Conservation (phyloP, 23 tunicate genomes). For the Pegea sp. region DNA sequence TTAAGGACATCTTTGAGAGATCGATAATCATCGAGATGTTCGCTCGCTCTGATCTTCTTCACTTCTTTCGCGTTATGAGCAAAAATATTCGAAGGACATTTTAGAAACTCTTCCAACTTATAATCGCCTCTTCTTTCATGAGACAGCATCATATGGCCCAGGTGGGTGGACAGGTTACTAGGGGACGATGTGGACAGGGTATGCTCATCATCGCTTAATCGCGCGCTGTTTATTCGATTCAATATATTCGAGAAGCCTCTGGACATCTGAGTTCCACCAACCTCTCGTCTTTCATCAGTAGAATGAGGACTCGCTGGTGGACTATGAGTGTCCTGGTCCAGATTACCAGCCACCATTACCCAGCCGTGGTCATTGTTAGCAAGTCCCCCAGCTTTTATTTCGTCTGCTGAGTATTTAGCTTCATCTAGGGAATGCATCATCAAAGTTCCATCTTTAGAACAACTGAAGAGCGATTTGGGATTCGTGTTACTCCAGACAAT, state of each 20-base stretch:
- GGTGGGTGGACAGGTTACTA: neutral
- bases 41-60: neutral
- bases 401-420: constrained; percentile 26
- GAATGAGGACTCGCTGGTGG: no score
- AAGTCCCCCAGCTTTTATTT: constrained; percentile 26
- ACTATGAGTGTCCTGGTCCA: no score
- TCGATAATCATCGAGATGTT: constrained; percentile 7
- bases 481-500: constrained; percentile 54
- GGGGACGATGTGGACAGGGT: constrained; percentile 1
- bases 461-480: constrained; percentile 28
- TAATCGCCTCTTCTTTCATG: neutral
- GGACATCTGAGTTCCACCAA: no score
- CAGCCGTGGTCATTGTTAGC: constrained; percentile 25
- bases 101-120: neutral
- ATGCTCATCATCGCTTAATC: no score
- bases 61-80: neutral
- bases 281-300: no score
- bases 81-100: neutral
- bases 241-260: no score
- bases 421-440: constrained; percentile 31
- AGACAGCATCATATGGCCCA: neutral
- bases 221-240: no score
- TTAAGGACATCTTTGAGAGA: neutral
- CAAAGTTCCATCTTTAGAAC: constrained; percentile 65
- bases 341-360: constrained; percentile 15